Conservation (phyloP, 2,113 vertebrate species). For the Peucedramus taeniatus region DNA sequence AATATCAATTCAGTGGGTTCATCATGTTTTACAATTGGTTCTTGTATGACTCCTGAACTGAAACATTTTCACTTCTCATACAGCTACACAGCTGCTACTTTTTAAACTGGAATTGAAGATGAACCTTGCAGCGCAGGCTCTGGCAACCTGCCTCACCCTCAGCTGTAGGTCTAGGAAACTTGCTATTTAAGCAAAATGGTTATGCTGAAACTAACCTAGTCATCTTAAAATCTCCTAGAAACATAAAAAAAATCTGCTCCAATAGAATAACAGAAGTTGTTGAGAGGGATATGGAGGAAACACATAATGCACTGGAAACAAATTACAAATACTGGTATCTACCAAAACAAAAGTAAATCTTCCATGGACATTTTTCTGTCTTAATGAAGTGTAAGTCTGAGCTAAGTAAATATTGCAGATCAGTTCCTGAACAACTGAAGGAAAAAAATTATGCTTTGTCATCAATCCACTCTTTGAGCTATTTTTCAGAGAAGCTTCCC, state of each 20-base stretch:
- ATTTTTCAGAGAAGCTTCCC: not conserved
- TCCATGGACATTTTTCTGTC: not conserved
- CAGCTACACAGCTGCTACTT: constrained; percentile 50
- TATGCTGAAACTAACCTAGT: not conserved
- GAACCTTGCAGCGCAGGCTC: not conserved
- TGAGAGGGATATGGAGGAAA: not conserved
- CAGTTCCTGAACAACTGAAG: not conserved
- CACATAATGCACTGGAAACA: not conserved
- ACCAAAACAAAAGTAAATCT: not conserved
- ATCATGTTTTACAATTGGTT: not conserved
- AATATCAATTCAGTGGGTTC: not conserved
- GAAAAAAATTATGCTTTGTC: not conserved
- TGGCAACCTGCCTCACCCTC: constrained; percentile 21
- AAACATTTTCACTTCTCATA: not conserved
- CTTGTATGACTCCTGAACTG: constrained; percentile 40
- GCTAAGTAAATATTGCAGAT: not conserved
- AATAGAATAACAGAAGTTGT: not conserved
- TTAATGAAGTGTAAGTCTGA: not conserved
- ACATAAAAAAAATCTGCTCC: not conserved
- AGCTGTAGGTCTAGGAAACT: constrained; percentile 19
- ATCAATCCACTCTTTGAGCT: not conserved
- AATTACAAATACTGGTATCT: not conserved
- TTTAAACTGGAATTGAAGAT: not conserved
- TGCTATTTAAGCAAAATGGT: constrained; percentile 23
- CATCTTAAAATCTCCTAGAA: not conserved